phyloP scores from a whole-genome alignment of 2,797 vertebrate genomes.

The Sebastes iracundus region DNA sequence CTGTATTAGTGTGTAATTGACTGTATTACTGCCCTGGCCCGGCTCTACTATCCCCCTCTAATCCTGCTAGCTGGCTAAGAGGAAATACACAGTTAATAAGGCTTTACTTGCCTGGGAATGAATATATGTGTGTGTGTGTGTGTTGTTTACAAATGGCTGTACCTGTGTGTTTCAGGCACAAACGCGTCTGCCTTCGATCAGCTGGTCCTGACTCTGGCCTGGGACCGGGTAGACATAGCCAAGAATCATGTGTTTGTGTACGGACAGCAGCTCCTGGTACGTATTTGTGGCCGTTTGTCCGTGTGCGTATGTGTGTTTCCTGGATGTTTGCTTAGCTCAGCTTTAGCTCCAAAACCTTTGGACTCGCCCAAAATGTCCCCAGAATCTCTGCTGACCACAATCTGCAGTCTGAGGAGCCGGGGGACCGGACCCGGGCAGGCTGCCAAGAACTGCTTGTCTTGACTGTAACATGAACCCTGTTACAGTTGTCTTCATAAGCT shows the following conservation, averaged over 20 bases:
- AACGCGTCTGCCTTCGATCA: slow-evolving; percentile 97
- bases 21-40: slow-evolving; percentile 41
- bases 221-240: slow-evolving; percentile 98
- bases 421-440: slow-evolving; percentile 32
- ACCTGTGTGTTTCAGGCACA: slow-evolving; percentile 85
- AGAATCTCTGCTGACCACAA: slow-evolving; percentile 27
- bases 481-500: slow-evolving; percentile 45
- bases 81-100: slow-evolving; percentile 41
- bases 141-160: slow-evolving; percentile 2
- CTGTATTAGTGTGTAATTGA: slow-evolving; percentile 60
- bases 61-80: slow-evolving; percentile 47
- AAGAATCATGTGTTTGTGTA: slow-evolving; percentile 99
- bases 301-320: neutral
- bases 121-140: neutral
- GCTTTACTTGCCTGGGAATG: slow-evolving; percentile 19
- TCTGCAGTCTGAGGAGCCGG: slow-evolving; percentile 18
- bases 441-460: slow-evolving; percentile 56
- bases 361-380: slow-evolving; percentile 44
- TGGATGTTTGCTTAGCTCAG: slow-evolving; percentile 50
- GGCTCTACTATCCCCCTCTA: slow-evolving; percentile 39
- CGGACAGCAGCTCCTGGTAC: slow-evolving; percentile 96
- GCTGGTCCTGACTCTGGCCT: slow-evolving; percentile 96
- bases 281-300: slow-evolving; percentile 58
- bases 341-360: slow-evolving; percentile 50
- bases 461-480: slow-evolving; percentile 59